Conservation (phyloP, 2,888 invertebrate species). For the Dermolepida albohirtum region DNA sequence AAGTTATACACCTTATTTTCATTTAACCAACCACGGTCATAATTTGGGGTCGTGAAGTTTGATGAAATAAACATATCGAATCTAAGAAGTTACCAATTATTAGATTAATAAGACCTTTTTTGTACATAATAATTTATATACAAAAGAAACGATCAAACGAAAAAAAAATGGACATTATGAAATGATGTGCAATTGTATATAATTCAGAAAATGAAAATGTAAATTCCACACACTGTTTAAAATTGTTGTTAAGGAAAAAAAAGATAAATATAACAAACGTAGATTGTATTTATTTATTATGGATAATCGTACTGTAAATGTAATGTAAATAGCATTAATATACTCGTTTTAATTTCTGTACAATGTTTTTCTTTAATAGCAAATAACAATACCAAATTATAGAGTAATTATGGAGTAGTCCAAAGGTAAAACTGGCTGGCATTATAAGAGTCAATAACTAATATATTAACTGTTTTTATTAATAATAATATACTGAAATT, state of each 20-base stretch:
- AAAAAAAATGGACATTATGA: slow-evolving; percentile 3
- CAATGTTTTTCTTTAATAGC: slow-evolving; percentile 7
- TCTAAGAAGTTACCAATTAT: slow-evolving; percentile 33
- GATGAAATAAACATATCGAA: slow-evolving; percentile 30
- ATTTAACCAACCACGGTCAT: slow-evolving; percentile 64
- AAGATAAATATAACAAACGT: slow-evolving; percentile 12
- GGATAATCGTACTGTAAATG: slow-evolving; percentile 39
- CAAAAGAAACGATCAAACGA: neutral
- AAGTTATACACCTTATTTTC: slow-evolving; percentile 64
- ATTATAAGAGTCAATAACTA: too few species aligned
- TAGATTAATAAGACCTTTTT: neutral
- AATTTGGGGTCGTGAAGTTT: slow-evolving; percentile 64
- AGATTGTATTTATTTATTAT: slow-evolving; percentile 44
- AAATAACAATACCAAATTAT: too few species aligned
- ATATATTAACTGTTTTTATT: too few species aligned
- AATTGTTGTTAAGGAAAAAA: slow-evolving; percentile 31
- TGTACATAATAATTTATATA: slow-evolving; percentile 14
- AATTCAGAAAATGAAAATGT: slow-evolving; percentile 14
- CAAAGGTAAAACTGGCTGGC: too few species aligned
- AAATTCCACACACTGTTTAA: slow-evolving; percentile 28
- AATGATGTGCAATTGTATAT: slow-evolving; percentile 32
- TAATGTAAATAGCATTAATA: slow-evolving; percentile 44
- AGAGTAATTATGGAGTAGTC: too few species aligned
- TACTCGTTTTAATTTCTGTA: slow-evolving; percentile 43
- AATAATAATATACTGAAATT: too few species aligned